These are phyloP conservation scores for Caenorhabditis becei DNA, from an alignment of 2,888 invertebrate genomes.

Conservation along the genomic window DNA sequence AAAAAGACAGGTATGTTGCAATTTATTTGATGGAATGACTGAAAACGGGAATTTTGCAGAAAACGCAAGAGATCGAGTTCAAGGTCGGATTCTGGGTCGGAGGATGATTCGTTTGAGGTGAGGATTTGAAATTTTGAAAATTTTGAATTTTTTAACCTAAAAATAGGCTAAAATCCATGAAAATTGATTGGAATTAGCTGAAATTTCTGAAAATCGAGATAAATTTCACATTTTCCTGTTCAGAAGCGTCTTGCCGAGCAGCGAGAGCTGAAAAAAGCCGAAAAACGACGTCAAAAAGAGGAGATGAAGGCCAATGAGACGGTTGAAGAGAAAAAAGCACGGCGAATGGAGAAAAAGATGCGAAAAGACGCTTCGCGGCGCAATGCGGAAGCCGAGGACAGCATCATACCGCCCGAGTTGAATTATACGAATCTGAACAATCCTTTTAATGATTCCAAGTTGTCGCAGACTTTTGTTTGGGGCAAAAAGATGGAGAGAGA, in stretches of 20 bases:
- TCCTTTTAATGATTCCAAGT: conserved; percentile 97
- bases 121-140: conserved; percentile 19
- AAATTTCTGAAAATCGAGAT: not conserved
- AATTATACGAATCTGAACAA: conserved; percentile 97
- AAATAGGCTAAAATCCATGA: too few relatives aligned
- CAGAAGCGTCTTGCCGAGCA: conserved; percentile 41
- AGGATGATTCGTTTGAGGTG: conserved; percentile 44
- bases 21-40: not conserved
- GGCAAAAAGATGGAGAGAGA: conserved; percentile 95
- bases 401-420: conserved; percentile 84
- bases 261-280: conserved; percentile 62
- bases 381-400: conserved; percentile 84
- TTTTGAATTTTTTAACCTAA: too few relatives aligned
- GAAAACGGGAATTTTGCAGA: conserved; percentile 23
- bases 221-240: not conserved
- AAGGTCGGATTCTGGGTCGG: conserved; percentile 16
- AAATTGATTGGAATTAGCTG: too few relatives aligned
- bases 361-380: conserved; percentile 67
- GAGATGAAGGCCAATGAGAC: conserved; percentile 91
- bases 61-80: conserved; percentile 33
- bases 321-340: conserved; percentile 92
- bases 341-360: conserved; percentile 90
- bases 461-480: conserved; percentile 97
- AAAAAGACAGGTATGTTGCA: conserved; percentile 36
- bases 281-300: conserved; percentile 82